Conservation (phyloP, 2,113 vertebrate species). For the Danionella cerebrum region DNA sequence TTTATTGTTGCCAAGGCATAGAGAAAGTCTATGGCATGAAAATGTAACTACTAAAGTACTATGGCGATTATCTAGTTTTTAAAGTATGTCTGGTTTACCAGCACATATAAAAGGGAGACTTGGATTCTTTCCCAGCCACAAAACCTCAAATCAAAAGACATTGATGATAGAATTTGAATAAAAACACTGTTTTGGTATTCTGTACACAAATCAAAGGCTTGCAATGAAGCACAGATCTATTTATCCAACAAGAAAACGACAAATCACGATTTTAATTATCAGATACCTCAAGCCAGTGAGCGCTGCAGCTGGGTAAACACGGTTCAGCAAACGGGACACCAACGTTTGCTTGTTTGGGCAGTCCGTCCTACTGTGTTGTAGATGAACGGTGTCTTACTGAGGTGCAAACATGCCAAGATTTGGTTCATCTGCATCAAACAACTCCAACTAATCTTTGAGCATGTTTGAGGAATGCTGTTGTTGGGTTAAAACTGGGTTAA, state of each 20-base stretch:
- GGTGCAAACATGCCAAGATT: constrained; percentile 52
- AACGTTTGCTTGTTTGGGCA: constrained; percentile 38
- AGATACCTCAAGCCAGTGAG: constrained; percentile 12
- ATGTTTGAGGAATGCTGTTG: constrained; percentile 39
- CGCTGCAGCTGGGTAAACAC: constrained; percentile 65
- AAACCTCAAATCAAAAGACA: neutral
- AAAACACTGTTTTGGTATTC: neutral
- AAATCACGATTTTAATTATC: constrained; percentile 72
- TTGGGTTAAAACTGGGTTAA: constrained; percentile 21
- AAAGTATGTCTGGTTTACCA: neutral
- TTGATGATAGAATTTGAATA: no score
- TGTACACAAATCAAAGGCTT: neutral
- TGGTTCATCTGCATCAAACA: constrained; percentile 43
- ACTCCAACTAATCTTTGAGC: constrained; percentile 46
- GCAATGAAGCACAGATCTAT: constrained; percentile 44
- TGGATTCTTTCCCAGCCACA: neutral
- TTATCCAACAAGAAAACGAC: constrained; percentile 54
- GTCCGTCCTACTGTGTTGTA: constrained; percentile 42
- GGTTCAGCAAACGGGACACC: constrained; percentile 42
- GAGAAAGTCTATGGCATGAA: no score
- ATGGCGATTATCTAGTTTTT: no score
- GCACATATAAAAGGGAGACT: constrained; percentile 4
- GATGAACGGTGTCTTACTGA: constrained; percentile 21
- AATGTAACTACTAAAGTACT: no score
- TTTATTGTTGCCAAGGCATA: no score